These are phyloP conservation scores for Tetheella fluctuosa DNA, from an alignment of 2,888 invertebrate genomes.

Conservation along the genomic window DNA sequence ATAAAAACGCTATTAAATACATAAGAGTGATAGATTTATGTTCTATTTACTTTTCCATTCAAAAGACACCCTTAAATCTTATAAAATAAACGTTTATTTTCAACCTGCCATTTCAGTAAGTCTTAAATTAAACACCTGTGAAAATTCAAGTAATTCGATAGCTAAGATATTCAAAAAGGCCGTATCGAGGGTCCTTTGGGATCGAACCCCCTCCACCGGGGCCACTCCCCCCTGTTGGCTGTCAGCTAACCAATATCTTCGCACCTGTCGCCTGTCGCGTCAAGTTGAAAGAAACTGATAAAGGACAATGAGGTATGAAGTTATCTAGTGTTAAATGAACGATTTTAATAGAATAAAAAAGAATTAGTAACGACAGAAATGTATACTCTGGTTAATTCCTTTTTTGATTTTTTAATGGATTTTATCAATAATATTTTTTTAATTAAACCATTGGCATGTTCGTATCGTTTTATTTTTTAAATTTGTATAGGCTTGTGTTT, in stretches of 20 bases:
- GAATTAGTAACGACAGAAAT: too few relatives aligned
- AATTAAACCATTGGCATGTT: too few relatives aligned
- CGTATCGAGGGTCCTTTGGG: constrained; percentile 27
- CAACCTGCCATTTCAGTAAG: constrained; percentile 1
- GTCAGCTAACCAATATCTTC: constrained; percentile 57
- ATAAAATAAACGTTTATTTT: constrained; percentile 15
- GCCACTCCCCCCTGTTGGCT: constrained; percentile 28
- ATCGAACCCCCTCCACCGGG: constrained; percentile 29
- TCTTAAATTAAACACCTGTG: constrained; percentile 22
- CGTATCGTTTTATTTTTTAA: too few relatives aligned
- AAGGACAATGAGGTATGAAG: constrained; percentile 19
- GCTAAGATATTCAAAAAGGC: constrained; percentile 25
- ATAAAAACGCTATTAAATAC: neutral
- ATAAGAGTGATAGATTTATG: constrained; percentile 3
- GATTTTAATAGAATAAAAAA: neutral
- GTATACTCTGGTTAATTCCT: too few relatives aligned
- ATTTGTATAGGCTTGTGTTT: too few relatives aligned
- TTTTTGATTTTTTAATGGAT: too few relatives aligned
- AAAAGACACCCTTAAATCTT: constrained; percentile 21
- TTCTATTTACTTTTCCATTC: constrained; percentile 18
- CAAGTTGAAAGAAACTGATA: constrained; percentile 34
- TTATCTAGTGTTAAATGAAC: neutral
- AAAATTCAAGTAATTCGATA: constrained; percentile 26
- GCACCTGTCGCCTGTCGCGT: constrained; percentile 50
- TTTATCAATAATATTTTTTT: too few relatives aligned